Evolutionary conservation across 2,113 vertebrate species (phyloP), one percentile per base, ranked within the genome.

Genomic region (Mesoclemmys tuberculata): DNA sequence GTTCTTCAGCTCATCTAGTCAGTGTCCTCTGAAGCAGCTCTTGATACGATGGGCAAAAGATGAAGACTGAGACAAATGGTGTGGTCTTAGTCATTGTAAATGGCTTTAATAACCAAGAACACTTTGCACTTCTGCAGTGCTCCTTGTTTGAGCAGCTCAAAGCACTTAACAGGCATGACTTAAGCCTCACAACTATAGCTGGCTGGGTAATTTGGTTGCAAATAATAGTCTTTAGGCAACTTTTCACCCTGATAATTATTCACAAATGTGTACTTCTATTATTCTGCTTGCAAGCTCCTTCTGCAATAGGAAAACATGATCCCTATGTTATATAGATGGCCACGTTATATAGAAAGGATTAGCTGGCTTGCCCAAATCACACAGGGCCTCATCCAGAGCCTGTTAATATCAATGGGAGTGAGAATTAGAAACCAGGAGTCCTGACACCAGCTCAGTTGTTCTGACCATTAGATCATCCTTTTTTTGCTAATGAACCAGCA

Each of bases 211-310:
- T 80, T 75, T 29, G 79, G 75, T 61, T 93, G 88, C 38, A 88
- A 92, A 94, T 51, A 88, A 38, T 89, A 84, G 82, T 96, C 68
- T 90, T 93, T 87, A 78, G 11, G 80, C 58, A 35, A 13, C 48
- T 75, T 85, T 85, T 80, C 49, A 86, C 58, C 1, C 2, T n/a
- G 90, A 77, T 56, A 18, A 16, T 29, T 79, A 10, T 29, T 3
- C 49, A 71, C 56, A 80, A n/a, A 0, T 4, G 82, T 27, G 10
- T 74, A 80, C 68, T 83, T 35, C 74, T 48, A 29, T 44, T 14
- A 35, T 71, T 84, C 26, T 83, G 1, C 78, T 91, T 83, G 80
- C 64, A 92, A 93, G 13, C 10, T n/a, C 9, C 11, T 83, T 51
- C 91, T 54, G 85, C 10, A 4, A 21, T 26, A 52, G 54, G 10